Evolutionary conservation across 1,140 invertebrate species (phyloP).

Genomic region (Rhyzopertha dominica): DNA sequence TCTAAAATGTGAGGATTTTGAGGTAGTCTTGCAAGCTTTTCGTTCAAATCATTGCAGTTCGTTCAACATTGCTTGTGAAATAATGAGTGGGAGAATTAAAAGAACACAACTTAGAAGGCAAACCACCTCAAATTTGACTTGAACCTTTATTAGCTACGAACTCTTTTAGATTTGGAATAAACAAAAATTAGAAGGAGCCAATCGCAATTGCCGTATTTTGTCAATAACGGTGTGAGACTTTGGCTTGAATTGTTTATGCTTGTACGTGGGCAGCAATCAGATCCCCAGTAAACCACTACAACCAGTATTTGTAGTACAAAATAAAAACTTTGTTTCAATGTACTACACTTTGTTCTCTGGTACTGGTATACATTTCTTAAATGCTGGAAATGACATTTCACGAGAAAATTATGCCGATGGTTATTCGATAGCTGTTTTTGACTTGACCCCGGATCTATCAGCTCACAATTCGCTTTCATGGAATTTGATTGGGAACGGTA

Average conservation of each 20-base stretch:
- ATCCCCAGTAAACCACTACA: conserved; percentile 26
- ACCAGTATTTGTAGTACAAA: conserved; percentile 18
- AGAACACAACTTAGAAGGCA: no score
- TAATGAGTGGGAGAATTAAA: no score
- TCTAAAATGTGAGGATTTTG: no score
- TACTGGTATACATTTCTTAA: conserved; percentile 38
- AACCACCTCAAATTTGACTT: no score
- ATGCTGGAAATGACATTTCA: conserved; percentile 31
- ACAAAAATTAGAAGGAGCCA: no score
- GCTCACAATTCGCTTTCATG: conserved; percentile 21
- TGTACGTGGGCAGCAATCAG: conserved; percentile 41
- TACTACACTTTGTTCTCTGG: conserved; percentile 44
- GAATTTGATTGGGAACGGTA: conserved; percentile 29
- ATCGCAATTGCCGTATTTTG: no score
- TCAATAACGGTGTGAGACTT: no score
- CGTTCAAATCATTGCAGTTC: no score
- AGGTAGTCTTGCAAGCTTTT: no score
- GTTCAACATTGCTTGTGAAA: no score
- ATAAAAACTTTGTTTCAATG: conserved; percentile 22
- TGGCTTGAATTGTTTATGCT: conserved; percentile 35
- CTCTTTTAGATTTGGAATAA: no score
- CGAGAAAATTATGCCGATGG: conserved; percentile 25
- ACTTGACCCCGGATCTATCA: conserved; percentile 43
- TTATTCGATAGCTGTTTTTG: conserved; percentile 34
- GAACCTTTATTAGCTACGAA: no score